These are phyloP conservation scores for Benitochromis conjunctus DNA, from an alignment of 2,113 vertebrate species.

Conservation along the genomic window DNA sequence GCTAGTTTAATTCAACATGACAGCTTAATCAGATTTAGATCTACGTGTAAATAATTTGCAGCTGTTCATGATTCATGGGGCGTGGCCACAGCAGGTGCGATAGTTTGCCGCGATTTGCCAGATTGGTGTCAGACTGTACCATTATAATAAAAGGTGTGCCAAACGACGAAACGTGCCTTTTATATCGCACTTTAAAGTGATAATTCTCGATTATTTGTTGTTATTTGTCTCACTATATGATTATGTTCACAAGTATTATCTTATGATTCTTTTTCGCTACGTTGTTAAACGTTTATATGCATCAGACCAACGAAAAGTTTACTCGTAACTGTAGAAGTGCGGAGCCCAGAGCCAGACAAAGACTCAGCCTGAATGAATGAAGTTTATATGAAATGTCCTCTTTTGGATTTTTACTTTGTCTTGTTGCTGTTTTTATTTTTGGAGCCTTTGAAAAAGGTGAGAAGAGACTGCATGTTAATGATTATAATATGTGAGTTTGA, in stretches of 20 bases:
- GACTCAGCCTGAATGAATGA: background rate
- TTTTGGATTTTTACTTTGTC: background rate
- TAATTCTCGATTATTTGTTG: background rate
- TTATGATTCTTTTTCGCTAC: background rate
- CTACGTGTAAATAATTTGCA: too few species aligned
- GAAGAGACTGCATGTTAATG: background rate
- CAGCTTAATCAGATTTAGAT: too few species aligned
- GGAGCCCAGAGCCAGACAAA: fast-evolving
- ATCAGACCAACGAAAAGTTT: fast-evolving
- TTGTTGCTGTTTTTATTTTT: background rate
- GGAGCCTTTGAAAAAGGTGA: background rate
- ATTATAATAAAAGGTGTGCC: background rate
- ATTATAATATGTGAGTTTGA: background rate
- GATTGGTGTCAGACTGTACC: background rate
- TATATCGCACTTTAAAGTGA: background rate
- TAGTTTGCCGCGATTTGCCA: background rate
- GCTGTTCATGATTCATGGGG: too few species aligned
- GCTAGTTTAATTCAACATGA: too few species aligned
- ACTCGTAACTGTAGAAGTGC: background rate
- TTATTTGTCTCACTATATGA: background rate
- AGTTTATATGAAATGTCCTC: fast-evolving
- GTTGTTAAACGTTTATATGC: fast-evolving
- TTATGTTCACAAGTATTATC: fast-evolving
- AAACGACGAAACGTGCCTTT: background rate
- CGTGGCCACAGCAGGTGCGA: too few species aligned